Conservation (phyloP, 2,113 vertebrate species). For the Urocolius indicus region DNA sequence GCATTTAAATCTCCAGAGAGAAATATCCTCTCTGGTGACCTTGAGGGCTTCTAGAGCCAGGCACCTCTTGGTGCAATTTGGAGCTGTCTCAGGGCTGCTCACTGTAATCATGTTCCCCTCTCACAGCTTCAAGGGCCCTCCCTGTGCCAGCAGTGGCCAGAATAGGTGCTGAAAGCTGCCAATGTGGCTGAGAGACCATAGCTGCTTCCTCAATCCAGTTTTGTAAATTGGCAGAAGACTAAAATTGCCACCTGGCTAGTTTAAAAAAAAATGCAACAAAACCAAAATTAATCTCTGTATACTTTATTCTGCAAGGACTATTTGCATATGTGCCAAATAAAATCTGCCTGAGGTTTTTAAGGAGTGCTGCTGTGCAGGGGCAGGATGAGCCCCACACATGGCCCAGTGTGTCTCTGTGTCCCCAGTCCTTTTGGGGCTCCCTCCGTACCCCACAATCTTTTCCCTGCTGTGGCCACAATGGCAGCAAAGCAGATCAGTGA, state of each 20-base stretch:
- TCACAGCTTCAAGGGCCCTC: background rate
- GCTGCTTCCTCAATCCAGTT: conserved; percentile 10
- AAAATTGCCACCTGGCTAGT: background rate
- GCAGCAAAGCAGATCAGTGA: rapidly evolving
- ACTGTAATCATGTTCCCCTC: background rate
- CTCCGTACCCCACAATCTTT: rapidly evolving
- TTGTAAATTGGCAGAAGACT: background rate
- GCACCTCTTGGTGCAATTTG: background rate
- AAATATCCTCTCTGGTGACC: background rate
- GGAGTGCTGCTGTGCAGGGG: background rate
- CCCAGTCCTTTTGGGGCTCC: background rate
- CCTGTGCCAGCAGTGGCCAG: background rate
- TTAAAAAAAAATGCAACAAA: background rate
- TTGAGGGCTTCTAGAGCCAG: background rate
- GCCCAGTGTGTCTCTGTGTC: rapidly evolving
- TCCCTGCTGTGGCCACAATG: rapidly evolving
- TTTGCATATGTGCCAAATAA: rapidly evolving
- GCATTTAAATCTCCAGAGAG: background rate
- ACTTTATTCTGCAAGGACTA: background rate
- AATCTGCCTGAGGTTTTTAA: rapidly evolving
- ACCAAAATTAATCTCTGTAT: background rate
- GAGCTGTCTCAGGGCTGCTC: background rate
- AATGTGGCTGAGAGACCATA: background rate
- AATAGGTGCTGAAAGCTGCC: background rate
- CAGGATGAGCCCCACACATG: rapidly evolving